Evolutionary conservation across 1,140 invertebrate genomes (phyloP).

Genomic region (Aphis craccivora): DNA sequence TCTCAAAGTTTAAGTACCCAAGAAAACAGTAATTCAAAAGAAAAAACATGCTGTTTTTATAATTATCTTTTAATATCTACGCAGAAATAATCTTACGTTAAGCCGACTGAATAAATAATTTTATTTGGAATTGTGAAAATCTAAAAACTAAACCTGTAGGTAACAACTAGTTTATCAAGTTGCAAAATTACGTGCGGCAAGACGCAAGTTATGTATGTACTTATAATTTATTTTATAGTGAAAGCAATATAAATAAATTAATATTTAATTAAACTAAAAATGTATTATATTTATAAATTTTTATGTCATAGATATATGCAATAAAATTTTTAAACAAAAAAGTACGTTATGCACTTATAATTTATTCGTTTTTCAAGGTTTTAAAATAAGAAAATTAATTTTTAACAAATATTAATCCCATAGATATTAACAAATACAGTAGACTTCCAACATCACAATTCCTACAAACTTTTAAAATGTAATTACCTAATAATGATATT

Average conservation of each 20-base stretch:
- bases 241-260: conserved; percentile 8
- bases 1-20: background rate
- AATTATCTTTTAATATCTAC: background rate
- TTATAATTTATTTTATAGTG: conserved; percentile 6
- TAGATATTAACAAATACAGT: background rate
- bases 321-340: background rate
- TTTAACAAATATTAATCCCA: background rate
- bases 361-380: background rate
- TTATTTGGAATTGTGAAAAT: background rate
- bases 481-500: background rate
- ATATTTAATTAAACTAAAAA: background rate
- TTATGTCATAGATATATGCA: background rate
- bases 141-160: background rate
- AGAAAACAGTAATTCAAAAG: no score
- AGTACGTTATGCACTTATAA: background rate
- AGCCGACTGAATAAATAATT: background rate
- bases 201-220: background rate
- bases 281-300: background rate
- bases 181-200: background rate
- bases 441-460: background rate
- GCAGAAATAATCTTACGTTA: background rate
- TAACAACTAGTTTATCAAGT: conserved; percentile 21
- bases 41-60: background rate
- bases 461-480: background rate
- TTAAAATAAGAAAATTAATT: background rate